Base-by-base conservation (phyloP, 1,140 invertebrate species). In the Orussus abietinus region DNA sequence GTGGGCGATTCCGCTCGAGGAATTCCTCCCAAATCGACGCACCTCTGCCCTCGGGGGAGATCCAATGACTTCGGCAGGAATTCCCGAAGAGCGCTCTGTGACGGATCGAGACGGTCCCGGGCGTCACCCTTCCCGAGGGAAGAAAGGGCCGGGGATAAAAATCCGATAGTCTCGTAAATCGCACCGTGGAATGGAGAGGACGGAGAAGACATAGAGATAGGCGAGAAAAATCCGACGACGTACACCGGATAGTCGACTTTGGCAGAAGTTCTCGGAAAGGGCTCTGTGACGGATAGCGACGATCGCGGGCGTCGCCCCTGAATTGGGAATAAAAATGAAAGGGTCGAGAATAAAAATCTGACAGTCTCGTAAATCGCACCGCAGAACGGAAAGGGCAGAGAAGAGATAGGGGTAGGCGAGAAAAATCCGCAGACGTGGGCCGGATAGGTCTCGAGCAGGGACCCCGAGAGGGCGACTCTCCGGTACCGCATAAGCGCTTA, bases 381-480 rank as follows among this genome's bases (percentile, higher is more conserved):
- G 39, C 38, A 37, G 14, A 31, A 26, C 11, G 3, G 18, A 9
- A 14, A 32, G 20, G 17, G 34, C 12, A n/a, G 17, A 11, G 38
- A 26, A 10, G 20, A 26, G n/a, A 38, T 5, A 25, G 25, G 43
- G 36, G 42, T 32, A 42, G 42, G 37, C 35, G 29, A 33, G 28
- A 42, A 45, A 53, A 53, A 57, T 53, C 51, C 55, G 38, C 42
- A 45, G 32, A 48, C 47, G 42, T 53, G 42, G 28, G 38, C 32
- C 31, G 28, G 26, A 22, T 28, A n/a, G 15, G 38, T 15, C 37
- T 28, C 36, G 29, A 36, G 33, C 42, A 44, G 14, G 48, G 28
- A 45, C 49, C 52, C 49, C 45, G 41, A 55, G 30, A 14, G 14
- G 30, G 12, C 14, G 14, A 6, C 5, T 5, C n/a, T n/a, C n/a